Evolutionary conservation across 1,140 invertebrate species (phyloP), one percentile per base, ranked within the genome.

Genomic region (Zaprionus inermis): DNA sequence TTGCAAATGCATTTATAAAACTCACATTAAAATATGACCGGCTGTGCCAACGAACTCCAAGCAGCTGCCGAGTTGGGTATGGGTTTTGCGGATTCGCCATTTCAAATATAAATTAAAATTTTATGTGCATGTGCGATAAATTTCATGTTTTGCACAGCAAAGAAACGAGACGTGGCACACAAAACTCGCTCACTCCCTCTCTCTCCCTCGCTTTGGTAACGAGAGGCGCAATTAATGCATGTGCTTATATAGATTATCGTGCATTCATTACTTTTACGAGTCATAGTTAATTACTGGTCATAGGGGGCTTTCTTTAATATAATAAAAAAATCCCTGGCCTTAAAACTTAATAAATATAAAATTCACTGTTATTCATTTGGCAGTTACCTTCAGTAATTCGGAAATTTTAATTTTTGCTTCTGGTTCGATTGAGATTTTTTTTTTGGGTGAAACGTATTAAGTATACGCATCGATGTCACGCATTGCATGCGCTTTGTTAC

Each of bases 31-130:
- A 72, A 70, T 66, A 76, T 72, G 51, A 49, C 56, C 59, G 32
- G 51, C 41, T 44, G 34, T 28, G 12, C 59, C 52, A 51, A n/a
- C 34, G 57, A 65, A 52, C 14, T 10, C 7, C 12, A 34, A 49
- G 5, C 18, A 56, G 14, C 34, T 0, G 20, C 20, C 12, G 20
- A 18, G 22, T 44, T 22, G 20, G 30, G 28, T 24, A 46, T 11
- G 46, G 5, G 20, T 16, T 18, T 5, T 20, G 18, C 24, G 5
- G 20, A 14, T 18, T 5, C 16, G 18, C 24, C 16, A 63, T 69
- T 64, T 46, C 32, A 75, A 75, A 75, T 46, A 75, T 75, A 75
- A 71, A 75, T 75, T 72, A 75, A 75, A 65, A 71, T 75, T 75
- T 65, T 75, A 75, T 75, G 52, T 52, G 20, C 38, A 69, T 69